Evolutionary conservation across 2,888 invertebrate genomes (phyloP).

Genomic region (Drosophila seclusa): DNA sequence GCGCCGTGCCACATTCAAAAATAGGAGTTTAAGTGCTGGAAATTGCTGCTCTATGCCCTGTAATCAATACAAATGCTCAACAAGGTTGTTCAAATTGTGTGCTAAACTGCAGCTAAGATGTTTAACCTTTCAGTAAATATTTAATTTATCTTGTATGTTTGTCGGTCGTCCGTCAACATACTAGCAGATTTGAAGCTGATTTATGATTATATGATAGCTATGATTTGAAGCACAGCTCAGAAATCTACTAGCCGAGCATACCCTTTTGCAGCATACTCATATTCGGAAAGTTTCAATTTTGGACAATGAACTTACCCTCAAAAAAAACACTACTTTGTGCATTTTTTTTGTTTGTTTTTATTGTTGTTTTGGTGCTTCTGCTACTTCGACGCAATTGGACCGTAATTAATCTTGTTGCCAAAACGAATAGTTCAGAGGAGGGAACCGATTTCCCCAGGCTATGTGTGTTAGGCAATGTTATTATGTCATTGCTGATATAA

Average conservation of each 20-base stretch:
- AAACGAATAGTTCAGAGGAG: conserved; percentile 8
- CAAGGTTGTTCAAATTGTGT: neutral
- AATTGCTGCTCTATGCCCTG: conserved; percentile 12
- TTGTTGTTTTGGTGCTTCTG: neutral
- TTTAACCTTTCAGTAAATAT: neutral
- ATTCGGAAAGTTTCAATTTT: conserved; percentile 49
- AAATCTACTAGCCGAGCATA: neutral
- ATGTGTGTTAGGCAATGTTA: conserved; percentile 45
- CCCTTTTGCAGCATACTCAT: too few species aligned
- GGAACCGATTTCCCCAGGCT: conserved; percentile 48
- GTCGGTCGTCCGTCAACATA: neutral
- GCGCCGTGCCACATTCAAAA: conserved; percentile 7
- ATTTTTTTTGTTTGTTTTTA: conserved; percentile 12
- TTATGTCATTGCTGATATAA: conserved; percentile 28
- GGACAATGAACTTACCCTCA: conserved; percentile 43
- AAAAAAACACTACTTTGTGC: conserved; percentile 5
- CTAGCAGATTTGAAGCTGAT: neutral
- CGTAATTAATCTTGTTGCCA: conserved; percentile 72
- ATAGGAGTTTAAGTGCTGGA: conserved; percentile 1
- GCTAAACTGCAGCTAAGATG: neutral
- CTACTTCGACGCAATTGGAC: conserved; percentile 53
- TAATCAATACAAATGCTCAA: neutral
- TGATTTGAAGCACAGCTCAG: neutral
- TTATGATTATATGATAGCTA: neutral
- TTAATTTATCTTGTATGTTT: neutral